Conservation (phyloP, 2,797 vertebrate species). For the Siniperca scherzeri region DNA sequence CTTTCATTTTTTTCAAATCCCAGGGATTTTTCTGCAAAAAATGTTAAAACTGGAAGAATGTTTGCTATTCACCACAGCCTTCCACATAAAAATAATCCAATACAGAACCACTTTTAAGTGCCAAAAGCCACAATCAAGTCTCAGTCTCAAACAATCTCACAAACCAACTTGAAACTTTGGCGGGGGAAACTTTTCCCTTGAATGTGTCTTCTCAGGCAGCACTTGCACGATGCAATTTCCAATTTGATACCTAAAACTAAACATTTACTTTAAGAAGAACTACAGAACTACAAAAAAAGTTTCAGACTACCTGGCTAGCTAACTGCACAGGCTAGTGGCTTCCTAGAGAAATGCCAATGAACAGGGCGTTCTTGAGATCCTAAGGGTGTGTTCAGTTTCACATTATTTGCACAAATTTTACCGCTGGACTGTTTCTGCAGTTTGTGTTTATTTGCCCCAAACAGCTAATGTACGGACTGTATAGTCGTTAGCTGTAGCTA, state of each 20-base stretch:
- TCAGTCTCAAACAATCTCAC: conserved; percentile 11
- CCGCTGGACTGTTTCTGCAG: too few species aligned
- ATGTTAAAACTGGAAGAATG: not conserved
- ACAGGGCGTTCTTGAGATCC: not conserved
- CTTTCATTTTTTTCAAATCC: not conserved
- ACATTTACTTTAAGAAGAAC: not conserved
- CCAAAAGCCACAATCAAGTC: conserved; percentile 26
- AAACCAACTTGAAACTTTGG: conserved; percentile 6
- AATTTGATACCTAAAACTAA: not conserved
- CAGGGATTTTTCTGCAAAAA: conserved; percentile 12
- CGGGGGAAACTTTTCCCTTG: not conserved
- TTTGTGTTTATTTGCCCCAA: not conserved
- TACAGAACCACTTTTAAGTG: not conserved
- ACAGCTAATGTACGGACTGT: conserved; percentile 2
- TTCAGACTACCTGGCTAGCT: not conserved
- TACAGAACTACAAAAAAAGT: too few species aligned
- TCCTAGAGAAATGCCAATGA: not conserved
- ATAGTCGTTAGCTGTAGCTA: not conserved
- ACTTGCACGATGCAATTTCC: not conserved
- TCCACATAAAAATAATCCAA: conserved; percentile 13
- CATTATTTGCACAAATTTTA: not conserved
- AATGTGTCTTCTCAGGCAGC: not conserved
- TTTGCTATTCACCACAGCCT: not conserved
- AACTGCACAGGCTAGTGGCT: not conserved
- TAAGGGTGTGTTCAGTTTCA: not conserved